Evolutionary conservation across 2,888 invertebrate species (phyloP).

Genomic region (Mesoligia furuncula): DNA sequence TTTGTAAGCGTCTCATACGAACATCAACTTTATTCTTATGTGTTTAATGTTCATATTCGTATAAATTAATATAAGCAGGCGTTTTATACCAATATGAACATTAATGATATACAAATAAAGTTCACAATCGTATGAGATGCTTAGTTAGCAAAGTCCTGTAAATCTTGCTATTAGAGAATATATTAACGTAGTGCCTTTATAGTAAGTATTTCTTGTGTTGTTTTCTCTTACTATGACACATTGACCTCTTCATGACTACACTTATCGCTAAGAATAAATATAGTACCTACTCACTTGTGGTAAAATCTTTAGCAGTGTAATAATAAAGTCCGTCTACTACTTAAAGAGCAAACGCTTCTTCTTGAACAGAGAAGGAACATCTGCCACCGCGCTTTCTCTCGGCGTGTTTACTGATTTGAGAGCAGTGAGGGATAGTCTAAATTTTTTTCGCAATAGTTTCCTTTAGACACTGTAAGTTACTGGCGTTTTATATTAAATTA

Average conservation of each 20-base stretch:
- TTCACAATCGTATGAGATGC: background rate
- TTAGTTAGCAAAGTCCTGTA: background rate
- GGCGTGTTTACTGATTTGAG: background rate
- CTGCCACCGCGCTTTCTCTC: background rate
- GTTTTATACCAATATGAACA: background rate
- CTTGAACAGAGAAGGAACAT: background rate
- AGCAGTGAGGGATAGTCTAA: background rate
- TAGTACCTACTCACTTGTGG: slow-evolving; percentile 6
- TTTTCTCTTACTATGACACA: slow-evolving; percentile 38
- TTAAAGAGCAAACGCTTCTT: background rate
- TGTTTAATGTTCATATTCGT: background rate
- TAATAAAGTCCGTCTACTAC: background rate
- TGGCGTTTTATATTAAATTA: background rate
- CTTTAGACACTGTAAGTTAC: background rate
- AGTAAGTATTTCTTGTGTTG: slow-evolving; percentile 21
- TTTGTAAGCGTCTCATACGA: background rate
- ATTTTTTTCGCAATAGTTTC: background rate
- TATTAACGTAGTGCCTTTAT: slow-evolving; percentile 15
- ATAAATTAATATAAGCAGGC: no score
- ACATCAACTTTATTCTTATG: background rate
- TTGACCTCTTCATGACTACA: slow-evolving; percentile 39
- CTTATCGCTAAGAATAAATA: slow-evolving; percentile 48
- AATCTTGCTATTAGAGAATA: slow-evolving; percentile 1
- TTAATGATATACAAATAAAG: background rate
- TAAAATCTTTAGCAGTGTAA: slow-evolving; percentile 22